Evolutionary conservation across 2,797 vertebrate genomes (phyloP).

Genomic region (Sardinella longiceps): DNA sequence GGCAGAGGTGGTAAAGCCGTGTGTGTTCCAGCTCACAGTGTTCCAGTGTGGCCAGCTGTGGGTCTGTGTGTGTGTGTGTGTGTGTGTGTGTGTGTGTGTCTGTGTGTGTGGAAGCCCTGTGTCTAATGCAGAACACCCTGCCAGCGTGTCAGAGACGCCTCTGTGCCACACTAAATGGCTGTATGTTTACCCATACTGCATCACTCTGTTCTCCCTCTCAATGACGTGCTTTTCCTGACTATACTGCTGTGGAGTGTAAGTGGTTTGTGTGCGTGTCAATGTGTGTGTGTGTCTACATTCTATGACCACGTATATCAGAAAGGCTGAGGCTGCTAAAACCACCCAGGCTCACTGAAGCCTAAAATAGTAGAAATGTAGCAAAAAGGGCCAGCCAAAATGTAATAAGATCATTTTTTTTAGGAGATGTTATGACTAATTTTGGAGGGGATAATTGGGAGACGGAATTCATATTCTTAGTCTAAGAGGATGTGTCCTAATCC

Average conservation of each 20-base stretch:
- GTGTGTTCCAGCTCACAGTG: neutral
- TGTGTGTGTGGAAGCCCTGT: constrained; percentile 17
- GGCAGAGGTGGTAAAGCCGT: neutral
- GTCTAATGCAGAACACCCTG: constrained; percentile 28
- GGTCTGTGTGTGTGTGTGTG: neutral
- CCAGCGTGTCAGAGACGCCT: constrained; percentile 42
- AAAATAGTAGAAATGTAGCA: constrained; percentile 27
- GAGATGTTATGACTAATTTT: constrained; percentile 37
- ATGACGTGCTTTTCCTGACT: constrained; percentile 45
- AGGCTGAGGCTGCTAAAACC: constrained; percentile 28
- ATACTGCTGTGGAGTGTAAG: neutral
- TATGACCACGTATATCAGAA: constrained; percentile 39
- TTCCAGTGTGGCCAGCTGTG: constrained; percentile 17
- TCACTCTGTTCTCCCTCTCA: constrained; percentile 43
- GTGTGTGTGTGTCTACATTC: constrained; percentile 42
- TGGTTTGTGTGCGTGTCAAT: neutral
- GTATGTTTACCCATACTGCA: constrained; percentile 38
- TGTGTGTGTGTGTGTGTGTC: neutral
- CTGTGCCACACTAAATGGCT: constrained; percentile 40
- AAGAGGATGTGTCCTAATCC: constrained; percentile 16
- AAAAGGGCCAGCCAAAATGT: constrained; percentile 46
- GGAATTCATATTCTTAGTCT: constrained; percentile 40
- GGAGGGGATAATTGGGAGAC: constrained; percentile 27
- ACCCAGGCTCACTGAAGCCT: constrained; percentile 11
- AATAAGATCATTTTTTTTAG: constrained; percentile 47